phyloP scores from a whole-genome alignment of 2,888 invertebrate genomes.

The Lycophotia porphyrea region DNA sequence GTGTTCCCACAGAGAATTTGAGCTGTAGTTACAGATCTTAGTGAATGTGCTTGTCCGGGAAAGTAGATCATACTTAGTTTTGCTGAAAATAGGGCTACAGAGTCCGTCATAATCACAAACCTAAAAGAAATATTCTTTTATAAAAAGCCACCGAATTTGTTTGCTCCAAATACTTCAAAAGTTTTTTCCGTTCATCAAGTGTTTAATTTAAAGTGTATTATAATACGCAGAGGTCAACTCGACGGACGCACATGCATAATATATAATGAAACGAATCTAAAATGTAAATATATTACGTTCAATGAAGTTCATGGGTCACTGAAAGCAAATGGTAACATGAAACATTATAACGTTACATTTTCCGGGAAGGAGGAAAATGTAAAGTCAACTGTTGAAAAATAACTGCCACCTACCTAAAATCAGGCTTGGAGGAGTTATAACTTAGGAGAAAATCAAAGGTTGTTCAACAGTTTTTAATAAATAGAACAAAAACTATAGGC shows the following conservation, averaged over 20 bases:
- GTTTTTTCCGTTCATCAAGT: conserved; percentile 7
- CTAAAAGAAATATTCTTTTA: neutral
- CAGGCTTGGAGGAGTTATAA: too few relatives aligned
- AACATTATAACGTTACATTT: too few relatives aligned
- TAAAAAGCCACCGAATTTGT: neutral
- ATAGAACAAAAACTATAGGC: too few relatives aligned
- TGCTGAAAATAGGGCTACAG: neutral
- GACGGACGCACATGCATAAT: conserved; percentile 44
- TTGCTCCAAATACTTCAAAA: conserved; percentile 12
- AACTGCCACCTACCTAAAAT: too few relatives aligned
- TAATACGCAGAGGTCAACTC: conserved; percentile 38
- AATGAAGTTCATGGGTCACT: conserved; percentile 35
- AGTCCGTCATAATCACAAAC: neutral
- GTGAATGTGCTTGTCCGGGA: too few relatives aligned
- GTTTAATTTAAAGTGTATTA: conserved; percentile 34
- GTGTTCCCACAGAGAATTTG: neutral
- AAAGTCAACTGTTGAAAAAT: too few relatives aligned
- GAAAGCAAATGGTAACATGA: neutral
- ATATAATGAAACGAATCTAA: conserved; percentile 28
- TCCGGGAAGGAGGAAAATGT: too few relatives aligned
- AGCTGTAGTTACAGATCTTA: neutral
- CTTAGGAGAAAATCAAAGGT: too few relatives aligned
- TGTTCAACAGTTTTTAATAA: too few relatives aligned
- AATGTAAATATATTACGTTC: conserved; percentile 44
- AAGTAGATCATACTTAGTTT: neutral